Evolutionary conservation across 2,888 invertebrate species (phyloP).

Genomic region (Polyploca ridens): DNA sequence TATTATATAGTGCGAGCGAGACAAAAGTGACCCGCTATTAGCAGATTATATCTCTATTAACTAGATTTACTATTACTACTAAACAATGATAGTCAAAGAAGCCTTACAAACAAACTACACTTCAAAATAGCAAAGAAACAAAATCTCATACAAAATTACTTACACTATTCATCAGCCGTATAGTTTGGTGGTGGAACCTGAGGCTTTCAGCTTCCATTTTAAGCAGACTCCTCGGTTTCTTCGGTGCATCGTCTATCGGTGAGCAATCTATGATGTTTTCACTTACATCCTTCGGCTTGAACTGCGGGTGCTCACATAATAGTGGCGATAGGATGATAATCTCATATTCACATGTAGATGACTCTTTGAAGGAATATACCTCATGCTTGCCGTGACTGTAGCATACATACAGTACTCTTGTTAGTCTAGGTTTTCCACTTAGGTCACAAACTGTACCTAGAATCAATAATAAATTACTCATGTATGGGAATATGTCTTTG

Average conservation of each 20-base stretch:
- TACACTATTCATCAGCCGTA: constrained; percentile 62
- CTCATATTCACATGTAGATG: constrained; percentile 97
- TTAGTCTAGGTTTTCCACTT: constrained; percentile 92
- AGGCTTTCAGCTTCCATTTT: constrained; percentile 89
- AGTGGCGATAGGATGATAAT: constrained; percentile 93
- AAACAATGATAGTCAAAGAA: constrained; percentile 11
- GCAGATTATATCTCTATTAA: too few species aligned
- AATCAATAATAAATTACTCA: constrained; percentile 22
- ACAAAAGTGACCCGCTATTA: too few species aligned
- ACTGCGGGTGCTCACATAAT: constrained; percentile 95
- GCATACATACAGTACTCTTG: constrained; percentile 95
- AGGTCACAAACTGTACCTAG: constrained; percentile 93
- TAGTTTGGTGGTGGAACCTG: constrained; percentile 86
- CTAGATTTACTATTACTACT: not conserved
- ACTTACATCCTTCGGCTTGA: constrained; percentile 90
- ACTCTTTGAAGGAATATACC: constrained; percentile 96
- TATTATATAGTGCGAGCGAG: too few species aligned
- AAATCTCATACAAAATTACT: constrained; percentile 37
- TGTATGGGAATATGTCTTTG: too few species aligned
- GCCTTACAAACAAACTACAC: constrained; percentile 14
- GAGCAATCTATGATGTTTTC: constrained; percentile 91
- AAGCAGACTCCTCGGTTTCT: constrained; percentile 89
- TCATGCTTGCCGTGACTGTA: constrained; percentile 95
- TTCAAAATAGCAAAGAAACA: constrained; percentile 18
- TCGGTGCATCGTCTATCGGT: constrained; percentile 87